Evolutionary conservation across 2,113 vertebrate species (phyloP).

Genomic region (Tupaia chinensis): DNA sequence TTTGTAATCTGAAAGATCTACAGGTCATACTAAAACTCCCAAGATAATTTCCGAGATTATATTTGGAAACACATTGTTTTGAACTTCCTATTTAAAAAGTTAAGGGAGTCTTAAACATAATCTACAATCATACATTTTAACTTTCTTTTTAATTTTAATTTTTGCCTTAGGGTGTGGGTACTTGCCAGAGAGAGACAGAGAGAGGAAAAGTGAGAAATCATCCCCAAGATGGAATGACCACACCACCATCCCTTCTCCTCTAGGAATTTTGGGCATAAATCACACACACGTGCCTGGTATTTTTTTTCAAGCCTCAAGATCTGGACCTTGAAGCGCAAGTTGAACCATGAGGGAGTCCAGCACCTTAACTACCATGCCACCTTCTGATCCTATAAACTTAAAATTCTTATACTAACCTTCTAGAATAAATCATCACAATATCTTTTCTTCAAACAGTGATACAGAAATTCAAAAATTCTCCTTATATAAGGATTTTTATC

Average conservation of each 20-base stretch:
- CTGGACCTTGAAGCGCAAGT: too few relatives aligned
- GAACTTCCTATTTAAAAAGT: conserved; percentile 14
- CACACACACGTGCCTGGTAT: too few relatives aligned
- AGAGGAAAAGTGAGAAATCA: too few relatives aligned
- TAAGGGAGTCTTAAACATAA: not conserved
- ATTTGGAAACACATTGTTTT: not conserved
- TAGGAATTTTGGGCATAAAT: too few relatives aligned
- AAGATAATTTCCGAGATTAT: not conserved
- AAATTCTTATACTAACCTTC: not conserved
- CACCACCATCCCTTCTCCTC: too few relatives aligned
- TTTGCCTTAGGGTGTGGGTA: too few relatives aligned
- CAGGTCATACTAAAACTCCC: not conserved
- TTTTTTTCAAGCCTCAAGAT: too few relatives aligned
- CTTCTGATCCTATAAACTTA: not conserved
- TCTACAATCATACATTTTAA: not conserved
- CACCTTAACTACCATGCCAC: too few relatives aligned
- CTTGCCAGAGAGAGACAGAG: too few relatives aligned
- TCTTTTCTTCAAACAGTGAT: not conserved
- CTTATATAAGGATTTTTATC: not conserved
- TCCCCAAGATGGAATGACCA: too few relatives aligned
- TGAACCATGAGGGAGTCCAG: too few relatives aligned
- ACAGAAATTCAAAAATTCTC: not conserved
- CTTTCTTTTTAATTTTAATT: too few relatives aligned
- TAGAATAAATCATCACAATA: not conserved
- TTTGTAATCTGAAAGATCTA: not conserved